Conservation (phyloP, 2,888 invertebrate genomes). For the Ophion obscuratus region DNA sequence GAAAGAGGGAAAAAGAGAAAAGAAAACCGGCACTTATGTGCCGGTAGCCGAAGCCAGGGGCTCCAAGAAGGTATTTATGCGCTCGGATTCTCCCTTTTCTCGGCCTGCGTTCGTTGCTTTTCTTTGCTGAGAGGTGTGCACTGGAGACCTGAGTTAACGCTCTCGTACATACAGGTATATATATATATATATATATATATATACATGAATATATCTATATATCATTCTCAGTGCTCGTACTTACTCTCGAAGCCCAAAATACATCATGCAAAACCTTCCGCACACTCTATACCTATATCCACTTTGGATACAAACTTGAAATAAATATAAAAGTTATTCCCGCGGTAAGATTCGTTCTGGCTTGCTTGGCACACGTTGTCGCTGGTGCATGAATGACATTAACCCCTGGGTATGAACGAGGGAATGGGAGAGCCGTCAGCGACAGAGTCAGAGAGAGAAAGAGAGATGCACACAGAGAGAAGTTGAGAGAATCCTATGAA, state of each 20-base stretch:
- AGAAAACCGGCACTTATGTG: constrained; percentile 64
- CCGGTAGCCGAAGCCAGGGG: constrained; percentile 64
- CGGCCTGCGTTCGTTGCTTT: constrained; percentile 51
- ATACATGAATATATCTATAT: constrained; percentile 30
- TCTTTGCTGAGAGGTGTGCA: constrained; percentile 51
- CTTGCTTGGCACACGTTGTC: constrained; percentile 33
- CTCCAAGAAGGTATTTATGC: constrained; percentile 64
- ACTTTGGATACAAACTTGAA: constrained; percentile 6
- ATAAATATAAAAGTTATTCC: constrained; percentile 15
- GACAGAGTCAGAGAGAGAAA: background rate
- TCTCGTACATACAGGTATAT: constrained; percentile 23
- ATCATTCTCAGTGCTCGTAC: constrained; percentile 32
- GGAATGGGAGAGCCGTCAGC: background rate
- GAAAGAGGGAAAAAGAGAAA: constrained; percentile 25
- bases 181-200: background rate
- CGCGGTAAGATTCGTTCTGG: constrained; percentile 32
- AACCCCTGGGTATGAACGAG: constrained; percentile 42
- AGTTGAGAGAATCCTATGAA: constrained; percentile 31
- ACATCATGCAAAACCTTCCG: constrained; percentile 28
- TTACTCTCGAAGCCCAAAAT: constrained; percentile 50
- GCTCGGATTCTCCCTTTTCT: constrained; percentile 66
- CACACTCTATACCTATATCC: background rate
- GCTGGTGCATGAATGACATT: constrained; percentile 56
- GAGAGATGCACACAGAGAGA: background rate
- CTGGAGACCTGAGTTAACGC: constrained; percentile 47